Evolutionary conservation across 2,888 invertebrate species (phyloP), one percentile per base, ranked within the genome.

Genomic region (Atrina japonica): DNA sequence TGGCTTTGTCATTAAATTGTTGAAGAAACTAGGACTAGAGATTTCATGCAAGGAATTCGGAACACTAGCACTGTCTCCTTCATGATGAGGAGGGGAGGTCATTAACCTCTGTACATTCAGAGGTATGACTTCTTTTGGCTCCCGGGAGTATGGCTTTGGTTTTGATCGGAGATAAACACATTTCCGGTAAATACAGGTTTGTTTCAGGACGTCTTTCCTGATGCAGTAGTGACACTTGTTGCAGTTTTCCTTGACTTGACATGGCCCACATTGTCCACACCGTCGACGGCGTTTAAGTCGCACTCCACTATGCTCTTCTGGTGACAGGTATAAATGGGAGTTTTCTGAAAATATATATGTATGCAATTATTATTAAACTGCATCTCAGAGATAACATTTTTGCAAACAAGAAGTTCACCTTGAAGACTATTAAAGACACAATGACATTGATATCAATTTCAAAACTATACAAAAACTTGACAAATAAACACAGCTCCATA

Each of bases 251-350:
- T 86, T 86, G 52, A 87, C 84, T 69, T 87, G 85, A 75, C 87
- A 87, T 1, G 87, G 87, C 2, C 84, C 86, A 71, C 87, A 87
- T 68, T 86, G 84, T 2, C 87, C 87, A 77, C 87, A 87, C 11
- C 86, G 68, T 9, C 83, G 77, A 5, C 87, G 67, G 9, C 87
- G 73, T 66, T 87, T 87, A 45, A 85, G 79, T 1, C 85, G 78
- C 23, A 81, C 78, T 41, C 82, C 74, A 9, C 76, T 73, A 49
- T 81, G 75, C 56, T 78, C 69, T n/a, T 56, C 58, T 21, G 45
- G 49, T 21, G n/a, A 71, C 73, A 69, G 70, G 72, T n/a, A 68
- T 68, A 60, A 76, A 73, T 43, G 70, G 73, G 18, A 63, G 70
- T 43, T 72, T 74, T 35, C 35, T 35, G 35, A 35, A 35, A 35